Base-by-base conservation (phyloP, 2,797 vertebrate species). In the Tinamus major region DNA sequence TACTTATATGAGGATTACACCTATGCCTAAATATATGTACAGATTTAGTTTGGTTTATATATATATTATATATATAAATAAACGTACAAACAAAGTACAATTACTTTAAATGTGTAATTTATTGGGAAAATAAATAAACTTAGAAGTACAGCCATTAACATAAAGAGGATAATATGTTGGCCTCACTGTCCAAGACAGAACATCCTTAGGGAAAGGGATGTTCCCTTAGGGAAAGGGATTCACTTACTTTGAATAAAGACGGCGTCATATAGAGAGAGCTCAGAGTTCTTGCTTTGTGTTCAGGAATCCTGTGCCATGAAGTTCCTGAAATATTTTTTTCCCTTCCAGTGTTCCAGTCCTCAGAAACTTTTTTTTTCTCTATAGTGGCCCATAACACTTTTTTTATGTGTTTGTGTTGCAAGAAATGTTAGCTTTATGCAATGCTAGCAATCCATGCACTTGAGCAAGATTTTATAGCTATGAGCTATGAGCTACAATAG, bases 381-480 rank as follows among this genome's bases (percentile, higher is more conserved):
- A 27, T 27, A 56, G 4, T 49, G 13, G 35, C 13, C 19, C 44
- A 74, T 39, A 55, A 56, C 16, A 56, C 8, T n/a, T 12, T 2
- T 48, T 14, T 71, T 72, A 65, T 77, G 59, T 69, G 42, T 29
- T 8, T 44, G 14, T 33, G 31, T 46, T 20, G 6, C 62, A 53
- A 49, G 18, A 92, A 89, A 46, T 19, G 24, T 72, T 31, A 70
- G 29, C 82, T 62, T 68, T 26, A 13, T 2, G 2, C 18, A 5
- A 61, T 24, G 9, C 0, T 79, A 78, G 46, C 26, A 29, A 76
- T 69, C n/a, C 27, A 48, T 48, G 10, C 6, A 44, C 29, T 75
- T 83, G 19, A 29, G 39, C 21, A 92, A 62, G 48, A 17, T 55
- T 68, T 93, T 78, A 76, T 15, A 77, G 59, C 41, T 42, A 79